Conservation (phyloP, 2,888 invertebrate genomes). For the Pristionchus arcanus region DNA sequence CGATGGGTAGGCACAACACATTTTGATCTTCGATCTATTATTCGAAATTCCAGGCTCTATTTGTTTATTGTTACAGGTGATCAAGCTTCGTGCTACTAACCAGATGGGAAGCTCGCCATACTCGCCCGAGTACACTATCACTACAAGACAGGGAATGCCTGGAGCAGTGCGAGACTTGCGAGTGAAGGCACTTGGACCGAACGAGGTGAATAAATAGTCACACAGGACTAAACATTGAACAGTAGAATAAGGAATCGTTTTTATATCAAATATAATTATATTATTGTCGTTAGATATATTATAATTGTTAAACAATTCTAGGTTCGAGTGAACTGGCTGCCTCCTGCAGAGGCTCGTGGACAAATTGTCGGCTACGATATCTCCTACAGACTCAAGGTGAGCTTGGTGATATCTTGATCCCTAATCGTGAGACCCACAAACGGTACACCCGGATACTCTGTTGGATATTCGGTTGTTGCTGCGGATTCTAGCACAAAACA, state of each 20-base stretch:
- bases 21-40: not conserved
- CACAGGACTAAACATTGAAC: too few species aligned
- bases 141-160: constrained; percentile 78
- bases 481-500: not conserved
- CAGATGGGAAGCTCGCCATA: constrained; percentile 71
- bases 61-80: constrained; percentile 23
- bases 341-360: constrained; percentile 76
- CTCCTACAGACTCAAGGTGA: constrained; percentile 69
- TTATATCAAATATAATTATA: too few species aligned
- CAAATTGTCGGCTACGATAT: constrained; percentile 79
- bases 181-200: constrained; percentile 72
- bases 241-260: too few species aligned
- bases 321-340: constrained; percentile 77
- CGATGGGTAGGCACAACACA: constrained; percentile 67
- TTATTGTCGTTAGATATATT: too few species aligned
- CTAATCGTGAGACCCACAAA: too few species aligned
- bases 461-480: too few species aligned
- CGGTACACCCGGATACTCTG: too few species aligned
- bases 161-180: constrained; percentile 76
- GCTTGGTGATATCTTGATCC: too few species aligned
- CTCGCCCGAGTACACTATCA: constrained; percentile 75
- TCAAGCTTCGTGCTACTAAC: constrained; percentile 72
- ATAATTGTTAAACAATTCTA: not conserved
- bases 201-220: constrained; percentile 61
- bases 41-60: not conserved